Conservation (phyloP, 2,888 invertebrate species). For the Drosophila melanocephala region DNA sequence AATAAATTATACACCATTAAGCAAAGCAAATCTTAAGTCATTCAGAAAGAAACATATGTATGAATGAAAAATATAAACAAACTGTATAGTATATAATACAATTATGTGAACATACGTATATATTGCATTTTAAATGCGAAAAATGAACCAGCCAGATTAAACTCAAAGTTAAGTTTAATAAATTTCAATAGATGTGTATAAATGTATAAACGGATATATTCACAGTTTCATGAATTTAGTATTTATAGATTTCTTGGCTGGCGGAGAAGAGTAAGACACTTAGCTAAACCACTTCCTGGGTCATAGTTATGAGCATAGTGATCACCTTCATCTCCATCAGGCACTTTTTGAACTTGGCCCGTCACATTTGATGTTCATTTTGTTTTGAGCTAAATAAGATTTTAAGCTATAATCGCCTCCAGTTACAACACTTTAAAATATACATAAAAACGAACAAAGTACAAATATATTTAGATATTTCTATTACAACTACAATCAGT, state of each 20-base stretch:
- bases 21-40: not conserved
- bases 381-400: not conserved
- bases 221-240: not conserved
- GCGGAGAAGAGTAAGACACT: not conserved
- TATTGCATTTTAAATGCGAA: not conserved
- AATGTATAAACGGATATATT: not conserved
- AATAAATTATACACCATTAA: not conserved
- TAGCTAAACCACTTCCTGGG: constrained; percentile 20
- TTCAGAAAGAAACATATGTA: not conserved
- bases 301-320: constrained; percentile 26
- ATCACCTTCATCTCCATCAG: not conserved
- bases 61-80: not conserved
- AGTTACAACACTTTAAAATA: not conserved
- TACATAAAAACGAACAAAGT: not conserved
- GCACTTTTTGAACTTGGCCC: constrained; percentile 29
- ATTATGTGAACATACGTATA: not conserved
- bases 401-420: constrained; percentile 1
- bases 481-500: not conserved
- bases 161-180: not conserved
- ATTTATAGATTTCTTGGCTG: not conserved
- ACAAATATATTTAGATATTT: not conserved
- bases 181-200: not conserved
- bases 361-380: not conserved
- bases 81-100: not conserved
- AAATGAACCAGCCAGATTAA: not conserved